phyloP scores from a whole-genome alignment of 2,113 vertebrate genomes.

The Caloenas nicobarica region DNA sequence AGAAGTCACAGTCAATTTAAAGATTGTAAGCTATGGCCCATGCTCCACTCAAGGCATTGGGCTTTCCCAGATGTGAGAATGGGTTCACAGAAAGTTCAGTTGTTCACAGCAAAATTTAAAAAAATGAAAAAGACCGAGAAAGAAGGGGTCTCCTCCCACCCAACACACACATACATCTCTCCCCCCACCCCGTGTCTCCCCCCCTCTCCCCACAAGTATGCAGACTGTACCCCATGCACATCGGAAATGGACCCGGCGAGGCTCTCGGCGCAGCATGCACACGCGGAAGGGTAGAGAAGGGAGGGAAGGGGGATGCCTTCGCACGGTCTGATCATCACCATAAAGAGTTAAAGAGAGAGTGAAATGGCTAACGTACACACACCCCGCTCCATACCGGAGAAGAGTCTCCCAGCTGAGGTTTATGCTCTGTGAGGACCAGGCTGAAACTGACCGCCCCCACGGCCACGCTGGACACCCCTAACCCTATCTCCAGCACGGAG shows the following conservation, averaged over 20 bases:
- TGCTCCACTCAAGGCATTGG: not conserved
- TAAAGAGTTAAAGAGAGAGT: slow-evolving; percentile 83
- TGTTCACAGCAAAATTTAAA: not conserved
- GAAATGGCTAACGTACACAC: slow-evolving; percentile 94
- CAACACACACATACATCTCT: not conserved
- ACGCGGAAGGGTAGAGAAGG: not conserved
- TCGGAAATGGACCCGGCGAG: slow-evolving; percentile 9
- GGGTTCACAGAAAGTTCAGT: slow-evolving; percentile 53
- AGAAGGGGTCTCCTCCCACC: not conserved
- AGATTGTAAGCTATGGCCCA: not conserved
- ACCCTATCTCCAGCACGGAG: slow-evolving; percentile 96
- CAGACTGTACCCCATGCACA: slow-evolving; percentile 10
- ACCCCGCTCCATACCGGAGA: slow-evolving; percentile 99
- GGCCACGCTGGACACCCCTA: slow-evolving; percentile 96
- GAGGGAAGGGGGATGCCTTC: not conserved
- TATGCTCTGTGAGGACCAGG: slow-evolving; percentile 84
- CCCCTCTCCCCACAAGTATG: not conserved
- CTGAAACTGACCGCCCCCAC: slow-evolving; percentile 95
- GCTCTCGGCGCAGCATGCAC: slow-evolving; percentile 22
- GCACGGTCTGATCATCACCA: slow-evolving; percentile 60
- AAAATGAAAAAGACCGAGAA: not conserved
- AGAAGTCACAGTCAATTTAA: not conserved
- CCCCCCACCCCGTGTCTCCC: not conserved
- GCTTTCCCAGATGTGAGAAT: not conserved
- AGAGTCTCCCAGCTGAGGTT: slow-evolving; percentile 94